A percentile compares a stretch with the other conserved stretches of the same genome.
These are phyloP conservation scores for Bradysia coprophila DNA, from an alignment of 1,140 invertebrate species.

Conservation along the genomic window DNA sequence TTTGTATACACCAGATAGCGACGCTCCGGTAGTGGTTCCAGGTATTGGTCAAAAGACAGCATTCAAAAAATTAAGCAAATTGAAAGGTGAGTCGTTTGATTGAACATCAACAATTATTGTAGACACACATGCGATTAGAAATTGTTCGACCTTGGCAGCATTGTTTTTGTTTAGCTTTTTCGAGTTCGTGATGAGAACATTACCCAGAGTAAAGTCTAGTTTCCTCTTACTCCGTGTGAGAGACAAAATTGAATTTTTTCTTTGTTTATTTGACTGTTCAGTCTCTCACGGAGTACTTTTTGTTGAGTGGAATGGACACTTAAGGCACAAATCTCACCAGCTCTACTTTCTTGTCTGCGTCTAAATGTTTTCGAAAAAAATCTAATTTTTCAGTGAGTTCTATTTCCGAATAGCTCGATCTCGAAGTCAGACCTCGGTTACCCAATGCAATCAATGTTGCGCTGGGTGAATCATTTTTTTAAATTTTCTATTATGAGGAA, in stretches of 20 bases:
- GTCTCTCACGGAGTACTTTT: too few relatives aligned
- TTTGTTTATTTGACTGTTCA: too few relatives aligned
- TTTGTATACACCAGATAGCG: not conserved
- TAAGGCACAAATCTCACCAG: not conserved
- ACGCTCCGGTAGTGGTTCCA: not conserved
- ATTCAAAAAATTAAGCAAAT: not conserved
- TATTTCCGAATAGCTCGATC: not conserved
- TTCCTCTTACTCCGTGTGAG: too few relatives aligned
- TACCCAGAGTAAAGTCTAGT: not conserved
- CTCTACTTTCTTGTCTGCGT: not conserved
- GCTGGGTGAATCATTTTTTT: too few relatives aligned
- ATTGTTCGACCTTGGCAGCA: not conserved
- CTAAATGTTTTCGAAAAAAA: not conserved
- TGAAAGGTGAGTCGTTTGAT: not conserved
- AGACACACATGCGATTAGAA: not conserved
- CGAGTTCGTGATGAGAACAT: not conserved
- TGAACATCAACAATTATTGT: not conserved
- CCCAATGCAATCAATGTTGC: too few relatives aligned
- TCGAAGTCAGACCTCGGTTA: too few relatives aligned
- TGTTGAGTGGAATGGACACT: too few relatives aligned
- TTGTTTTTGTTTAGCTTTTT: not conserved
- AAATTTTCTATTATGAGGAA: too few relatives aligned
- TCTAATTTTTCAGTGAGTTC: not conserved
- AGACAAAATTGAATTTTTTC: too few relatives aligned
- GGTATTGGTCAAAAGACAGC: not conserved